These are phyloP conservation scores for Onychomys arenicola DNA, from an alignment of 2,797 vertebrate genomes.

Conservation along the genomic window DNA sequence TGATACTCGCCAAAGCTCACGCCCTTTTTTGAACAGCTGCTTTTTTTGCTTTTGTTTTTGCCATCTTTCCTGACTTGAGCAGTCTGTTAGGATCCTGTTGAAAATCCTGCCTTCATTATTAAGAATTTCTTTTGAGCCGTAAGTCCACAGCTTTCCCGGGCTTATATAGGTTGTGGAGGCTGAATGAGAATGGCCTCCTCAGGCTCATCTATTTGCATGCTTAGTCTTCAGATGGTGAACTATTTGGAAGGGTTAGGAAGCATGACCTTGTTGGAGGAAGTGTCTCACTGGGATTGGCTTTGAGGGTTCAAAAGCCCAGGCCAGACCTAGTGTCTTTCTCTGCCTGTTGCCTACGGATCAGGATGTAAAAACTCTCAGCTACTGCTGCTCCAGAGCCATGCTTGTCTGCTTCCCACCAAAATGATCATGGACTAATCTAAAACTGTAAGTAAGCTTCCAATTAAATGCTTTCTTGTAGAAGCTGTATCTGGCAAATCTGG, in stretches of 20 bases:
- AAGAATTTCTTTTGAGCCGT: not conserved
- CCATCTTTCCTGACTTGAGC: not conserved
- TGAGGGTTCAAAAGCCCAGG: not conserved
- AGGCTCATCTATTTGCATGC: not conserved
- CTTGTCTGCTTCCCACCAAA: not conserved
- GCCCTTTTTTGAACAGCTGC: not conserved
- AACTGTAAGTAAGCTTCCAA: not conserved
- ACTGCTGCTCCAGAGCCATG: not conserved
- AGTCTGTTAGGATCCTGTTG: not conserved
- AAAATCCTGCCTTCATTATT: constrained; percentile 6
- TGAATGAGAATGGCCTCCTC: not conserved
- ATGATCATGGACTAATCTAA: not conserved
- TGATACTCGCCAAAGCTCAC: not conserved
- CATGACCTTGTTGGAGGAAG: not conserved
- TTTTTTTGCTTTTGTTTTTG: not conserved
- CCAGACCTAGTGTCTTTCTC: not conserved
- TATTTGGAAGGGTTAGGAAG: not conserved
- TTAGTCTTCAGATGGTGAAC: not conserved
- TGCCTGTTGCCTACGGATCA: not conserved
- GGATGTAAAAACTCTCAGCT: not conserved
- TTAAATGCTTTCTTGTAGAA: not conserved
- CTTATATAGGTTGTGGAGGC: not conserved
- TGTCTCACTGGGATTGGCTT: not conserved
- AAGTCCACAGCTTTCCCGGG: not conserved
- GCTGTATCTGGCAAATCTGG: not conserved